phyloP scores from a whole-genome alignment of 2,888 invertebrate genomes.

The Julus scandinavius region DNA sequence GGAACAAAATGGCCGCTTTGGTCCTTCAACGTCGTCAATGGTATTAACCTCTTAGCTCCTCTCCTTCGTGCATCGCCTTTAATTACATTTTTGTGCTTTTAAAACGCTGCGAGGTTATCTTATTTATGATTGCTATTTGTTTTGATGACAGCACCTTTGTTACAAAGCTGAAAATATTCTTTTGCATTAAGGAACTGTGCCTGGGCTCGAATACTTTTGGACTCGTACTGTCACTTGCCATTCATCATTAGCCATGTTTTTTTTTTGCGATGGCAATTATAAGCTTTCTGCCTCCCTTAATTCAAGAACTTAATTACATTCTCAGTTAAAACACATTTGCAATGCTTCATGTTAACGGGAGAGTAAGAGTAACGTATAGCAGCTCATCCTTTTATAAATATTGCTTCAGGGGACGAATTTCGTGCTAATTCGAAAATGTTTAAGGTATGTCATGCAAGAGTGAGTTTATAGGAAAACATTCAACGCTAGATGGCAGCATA shows the following conservation, averaged over 20 bases:
- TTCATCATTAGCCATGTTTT: slow-evolving; percentile 34
- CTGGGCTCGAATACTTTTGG: slow-evolving; percentile 23
- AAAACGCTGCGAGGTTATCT: slow-evolving; percentile 37
- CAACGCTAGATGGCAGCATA: not conserved
- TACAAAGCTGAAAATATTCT: slow-evolving; percentile 44
- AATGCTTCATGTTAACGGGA: slow-evolving; percentile 8
- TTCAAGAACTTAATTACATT: slow-evolving; percentile 50
- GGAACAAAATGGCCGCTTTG: not conserved
- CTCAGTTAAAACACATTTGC: slow-evolving; percentile 39
- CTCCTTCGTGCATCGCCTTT: not conserved
- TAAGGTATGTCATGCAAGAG: not conserved
- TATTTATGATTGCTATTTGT: slow-evolving; percentile 51
- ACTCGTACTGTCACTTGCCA: slow-evolving; percentile 45
- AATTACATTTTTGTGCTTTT: slow-evolving; percentile 22
- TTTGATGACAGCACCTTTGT: slow-evolving; percentile 52
- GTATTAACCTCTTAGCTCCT: slow-evolving; percentile 8
- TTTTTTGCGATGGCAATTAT: not conserved
- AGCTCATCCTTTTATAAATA: slow-evolving; percentile 3
- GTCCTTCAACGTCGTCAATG: not conserved
- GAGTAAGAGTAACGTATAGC: not conserved
- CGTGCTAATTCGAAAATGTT: not conserved
- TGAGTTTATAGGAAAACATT: not conserved
- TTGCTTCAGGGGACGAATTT: not conserved
- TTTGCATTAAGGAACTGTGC: slow-evolving; percentile 32
- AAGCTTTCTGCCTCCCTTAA: slow-evolving; percentile 47